Base-by-base conservation (phyloP, 2,797 vertebrate species). In the Hypotaenidia philippensis region DNA sequence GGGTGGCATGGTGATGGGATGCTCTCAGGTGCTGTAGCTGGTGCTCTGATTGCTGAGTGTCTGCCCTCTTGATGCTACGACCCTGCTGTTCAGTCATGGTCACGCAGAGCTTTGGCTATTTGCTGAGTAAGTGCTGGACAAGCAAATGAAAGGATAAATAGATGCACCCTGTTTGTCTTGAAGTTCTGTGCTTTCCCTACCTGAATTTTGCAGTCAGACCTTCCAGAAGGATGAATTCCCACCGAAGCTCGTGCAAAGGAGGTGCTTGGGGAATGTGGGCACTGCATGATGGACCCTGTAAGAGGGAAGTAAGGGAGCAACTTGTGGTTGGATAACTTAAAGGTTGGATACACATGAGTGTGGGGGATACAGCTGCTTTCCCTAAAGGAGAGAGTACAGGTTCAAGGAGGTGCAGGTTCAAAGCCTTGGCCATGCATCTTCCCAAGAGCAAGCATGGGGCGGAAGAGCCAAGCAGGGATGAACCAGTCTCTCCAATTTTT, bases 101-200 rank as follows among this genome's bases (percentile, higher is more conserved):
- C 93, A 45, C 2, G 0, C 77, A 87, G 84, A 77, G 77, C 83
- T 92, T 64, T 3, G 9, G 32, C 10, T 45, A 15, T 77, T 23
- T 47, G 75, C 95, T 93, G 89, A 94, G 64, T 81, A 83, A 94
- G 89, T 10, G 89, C 80, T 85, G 79, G 36, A 7, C 78, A 22
- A 60, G 91, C 94, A 94, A 69, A 90, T 47, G 31, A 36, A 69
- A 81, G 64, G 75, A 50, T 49, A 49, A 49, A 49, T 49, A 14
- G 25, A 25, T 82, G 89, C 25, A 41, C 16, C 80, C 60, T 77
- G 86, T 96, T 92, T 72, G 82, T 97, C 91, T 94, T 87, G 17
- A 63, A 83, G 64, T 44, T 66, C 47, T 41, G 79, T 13, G 2
- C 59, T 64, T 80, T 72, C 29, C 61, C 55, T 40, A 9, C 64